Evolutionary conservation across 2,888 invertebrate genomes (phyloP), one percentile per base, ranked within the genome.

Genomic region (Frankliniella intonsa): DNA sequence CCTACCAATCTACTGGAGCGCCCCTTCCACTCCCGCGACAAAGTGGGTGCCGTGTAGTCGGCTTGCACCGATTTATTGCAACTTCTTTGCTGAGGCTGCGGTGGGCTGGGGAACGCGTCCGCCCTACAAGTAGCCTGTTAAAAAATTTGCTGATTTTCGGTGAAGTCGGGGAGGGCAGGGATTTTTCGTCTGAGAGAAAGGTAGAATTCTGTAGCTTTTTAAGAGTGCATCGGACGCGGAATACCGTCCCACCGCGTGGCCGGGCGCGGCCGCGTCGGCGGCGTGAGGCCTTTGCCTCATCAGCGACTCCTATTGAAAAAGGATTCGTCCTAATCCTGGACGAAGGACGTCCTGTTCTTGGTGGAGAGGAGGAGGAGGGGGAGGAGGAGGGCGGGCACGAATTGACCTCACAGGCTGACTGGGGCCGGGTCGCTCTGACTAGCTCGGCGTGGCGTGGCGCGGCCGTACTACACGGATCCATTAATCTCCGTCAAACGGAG

Each of bases 401-500:
- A 38, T 38, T 38, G 38, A 38, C 55, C 55, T 55, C 55, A 19
- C 19, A 19, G 55, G 55, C 55, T 55, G 55, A 19, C 55, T 55
- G 19, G 55, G 19, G 55, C 14, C 55, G 69, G 69, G 12, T 25
- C 69, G 69, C 22, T 76, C 69, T 8, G 22, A 22, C 25, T 3
- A 7, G 69, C 69, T n/a, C 22, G 69, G 69, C 69, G 25, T 76
- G 69, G 69, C 69, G 69, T 12, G 69, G 25, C 55, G 55, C 19
- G 55, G 14, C 19, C 19, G 38, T 38, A 38, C 38, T 62, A 76
- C 69, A 62, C 62, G 14, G 62, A 62, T 62, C 62, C 69, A 76
- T 76, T 76, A 76, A 76, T 76, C 69, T 25, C 69, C 69, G 69
- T 76, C 69, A 76, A 76, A 76, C 69, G 12, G 69, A 76, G 69